These are phyloP conservation scores for Amblyornis subalaris DNA, from an alignment of 2,113 vertebrate species.

Conservation along the genomic window DNA sequence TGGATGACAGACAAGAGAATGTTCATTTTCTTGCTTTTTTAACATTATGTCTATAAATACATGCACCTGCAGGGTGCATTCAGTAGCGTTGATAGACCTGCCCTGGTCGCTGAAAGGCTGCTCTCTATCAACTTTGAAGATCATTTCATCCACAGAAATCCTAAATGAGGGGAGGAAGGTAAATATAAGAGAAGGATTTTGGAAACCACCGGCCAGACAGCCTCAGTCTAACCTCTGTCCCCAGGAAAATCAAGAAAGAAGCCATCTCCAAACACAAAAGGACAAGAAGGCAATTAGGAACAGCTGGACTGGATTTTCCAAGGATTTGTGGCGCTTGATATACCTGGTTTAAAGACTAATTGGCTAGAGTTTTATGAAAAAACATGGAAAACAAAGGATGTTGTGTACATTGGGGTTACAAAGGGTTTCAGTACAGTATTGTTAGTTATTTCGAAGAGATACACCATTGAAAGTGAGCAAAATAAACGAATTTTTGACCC, in stretches of 20 bases:
- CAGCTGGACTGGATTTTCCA: not conserved
- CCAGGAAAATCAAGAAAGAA: not conserved
- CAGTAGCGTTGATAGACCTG: not conserved
- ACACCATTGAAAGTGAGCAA: not conserved
- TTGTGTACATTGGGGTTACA: not conserved
- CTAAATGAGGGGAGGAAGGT: not conserved
- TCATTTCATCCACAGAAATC: not conserved
- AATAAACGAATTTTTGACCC: not conserved
- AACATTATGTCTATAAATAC: not conserved
- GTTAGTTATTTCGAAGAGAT: not conserved
- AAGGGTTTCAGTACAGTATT: not conserved
- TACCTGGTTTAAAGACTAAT: not conserved
- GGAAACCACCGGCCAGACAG: rapidly evolving
- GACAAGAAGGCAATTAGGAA: not conserved
- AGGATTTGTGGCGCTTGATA: not conserved
- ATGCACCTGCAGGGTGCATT: not conserved
- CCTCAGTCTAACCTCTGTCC: not conserved
- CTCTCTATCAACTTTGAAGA: not conserved
- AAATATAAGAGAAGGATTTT: not conserved
- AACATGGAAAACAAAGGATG: not conserved
- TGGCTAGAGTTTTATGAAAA: not conserved
- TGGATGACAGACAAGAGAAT: not conserved
- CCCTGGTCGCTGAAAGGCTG: not conserved
- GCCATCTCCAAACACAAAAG: not conserved
- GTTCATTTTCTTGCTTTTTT: not conserved